These are phyloP conservation scores for Gonatopus flavifemur DNA, from an alignment of 1,140 invertebrate genomes.

Conservation along the genomic window DNA sequence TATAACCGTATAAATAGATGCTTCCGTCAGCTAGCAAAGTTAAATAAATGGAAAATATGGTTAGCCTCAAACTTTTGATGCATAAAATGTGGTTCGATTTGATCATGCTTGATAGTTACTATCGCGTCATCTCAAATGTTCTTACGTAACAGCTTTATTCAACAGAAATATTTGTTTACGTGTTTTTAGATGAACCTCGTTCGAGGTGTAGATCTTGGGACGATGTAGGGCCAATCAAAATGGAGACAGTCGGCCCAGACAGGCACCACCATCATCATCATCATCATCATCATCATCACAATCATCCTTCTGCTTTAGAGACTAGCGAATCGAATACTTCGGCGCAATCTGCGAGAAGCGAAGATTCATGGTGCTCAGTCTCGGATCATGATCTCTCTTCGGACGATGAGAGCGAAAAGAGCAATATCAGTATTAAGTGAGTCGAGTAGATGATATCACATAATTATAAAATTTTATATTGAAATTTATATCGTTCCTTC, in stretches of 20 bases:
- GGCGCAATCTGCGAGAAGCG: conserved; percentile 58
- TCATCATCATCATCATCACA: conserved; percentile 41
- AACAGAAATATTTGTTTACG: conserved; percentile 1
- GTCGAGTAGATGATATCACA: conserved; percentile 18
- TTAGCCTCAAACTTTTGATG: conserved; percentile 7
- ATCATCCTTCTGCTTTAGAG: conserved; percentile 49
- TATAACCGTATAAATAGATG: conserved; percentile 44
- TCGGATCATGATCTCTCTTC: conserved; percentile 66
- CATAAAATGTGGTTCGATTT: no score
- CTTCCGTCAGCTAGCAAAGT: conserved; percentile 38
- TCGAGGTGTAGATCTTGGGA: conserved; percentile 63
- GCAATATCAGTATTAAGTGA: conserved; percentile 63
- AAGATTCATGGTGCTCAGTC: conserved; percentile 64
- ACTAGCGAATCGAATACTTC: conserved; percentile 50
- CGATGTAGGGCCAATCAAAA: conserved; percentile 57
- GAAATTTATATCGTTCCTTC: conserved; percentile 5
- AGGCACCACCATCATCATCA: conserved; percentile 41
- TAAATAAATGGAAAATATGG: conserved; percentile 17
- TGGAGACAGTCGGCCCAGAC: conserved; percentile 46
- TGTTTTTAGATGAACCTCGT: conserved; percentile 62
- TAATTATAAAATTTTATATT: conserved; percentile 1
- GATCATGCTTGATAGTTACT: no score
- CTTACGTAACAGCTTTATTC: background rate
- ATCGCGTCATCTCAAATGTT: conserved; percentile 6
- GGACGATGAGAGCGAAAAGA: conserved; percentile 65